Percentiles rank a stretch among this genome's conserved stretches.
These are phyloP conservation scores for Pyrocephalus nanus DNA, from an alignment of 2,797 vertebrate species.

Conservation along the genomic window DNA sequence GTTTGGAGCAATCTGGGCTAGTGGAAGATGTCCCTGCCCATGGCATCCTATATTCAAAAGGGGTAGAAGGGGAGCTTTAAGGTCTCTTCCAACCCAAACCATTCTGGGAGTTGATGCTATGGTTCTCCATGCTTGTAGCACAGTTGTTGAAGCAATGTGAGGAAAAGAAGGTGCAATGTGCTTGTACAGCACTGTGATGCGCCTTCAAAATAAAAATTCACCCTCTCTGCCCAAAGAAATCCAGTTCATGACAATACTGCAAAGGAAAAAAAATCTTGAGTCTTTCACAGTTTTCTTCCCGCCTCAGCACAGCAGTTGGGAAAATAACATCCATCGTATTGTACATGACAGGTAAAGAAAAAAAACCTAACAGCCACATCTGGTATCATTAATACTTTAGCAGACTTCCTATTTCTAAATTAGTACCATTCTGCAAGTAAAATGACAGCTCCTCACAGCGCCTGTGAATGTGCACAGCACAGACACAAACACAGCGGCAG, in stretches of 20 bases:
- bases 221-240: neutral
- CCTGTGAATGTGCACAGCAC: neutral
- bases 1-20: neutral
- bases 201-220: neutral
- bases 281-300: neutral
- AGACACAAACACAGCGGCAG: constrained; percentile 9
- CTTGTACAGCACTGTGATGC: neutral
- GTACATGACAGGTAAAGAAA: constrained; percentile 51
- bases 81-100: neutral
- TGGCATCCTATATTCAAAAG: neutral
- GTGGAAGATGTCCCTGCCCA: neutral
- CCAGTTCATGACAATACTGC: neutral
- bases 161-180: neutral
- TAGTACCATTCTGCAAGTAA: constrained; percentile 53
- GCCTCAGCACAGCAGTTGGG: neutral
- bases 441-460: constrained; percentile 50
- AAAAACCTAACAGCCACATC: constrained; percentile 47
- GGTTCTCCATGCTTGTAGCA: fast-evolving
- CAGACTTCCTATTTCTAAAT: constrained; percentile 60
- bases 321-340: constrained; percentile 3
- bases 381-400: constrained; percentile 70
- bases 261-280: neutral
- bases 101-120: too few species aligned
- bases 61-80: neutral
- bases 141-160: neutral